Percentiles rank a stretch among this genome's conserved stretches.
Evolutionary conservation across 53 echinoderm and acorn worm genomes (phyloP).

Genomic region (Echinometra lucunter): DNA sequence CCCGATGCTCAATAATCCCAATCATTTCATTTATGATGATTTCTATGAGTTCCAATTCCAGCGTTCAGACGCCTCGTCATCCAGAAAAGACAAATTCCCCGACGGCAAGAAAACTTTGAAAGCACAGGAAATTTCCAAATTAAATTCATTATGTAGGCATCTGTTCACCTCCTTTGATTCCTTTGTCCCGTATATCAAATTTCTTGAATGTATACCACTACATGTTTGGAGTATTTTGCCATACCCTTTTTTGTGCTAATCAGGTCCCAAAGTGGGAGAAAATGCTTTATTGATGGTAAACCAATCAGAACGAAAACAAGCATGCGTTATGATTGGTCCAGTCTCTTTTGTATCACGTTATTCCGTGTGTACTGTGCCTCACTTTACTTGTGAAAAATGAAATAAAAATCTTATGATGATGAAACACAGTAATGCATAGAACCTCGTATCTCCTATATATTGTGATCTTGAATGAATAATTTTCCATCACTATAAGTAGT

Average conservation of each 20-base stretch:
- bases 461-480: no score
- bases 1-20: neutral
- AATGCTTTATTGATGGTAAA: neutral
- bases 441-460: neutral
- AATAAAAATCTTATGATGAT: neutral
- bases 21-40: slow-evolving; percentile 37
- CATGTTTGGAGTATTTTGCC: neutral
- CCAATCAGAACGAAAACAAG: neutral
- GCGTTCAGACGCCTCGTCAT: neutral
- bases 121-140: slow-evolving; percentile 28
- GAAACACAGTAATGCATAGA: neutral
- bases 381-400: neutral
- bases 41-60: slow-evolving; percentile 27
- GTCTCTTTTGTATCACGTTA: neutral
- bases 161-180: neutral
- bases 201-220: neutral
- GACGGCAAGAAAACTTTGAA: slow-evolving; percentile 14
- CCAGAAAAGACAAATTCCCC: neutral
- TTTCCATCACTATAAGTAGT: no score
- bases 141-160: slow-evolving; percentile 26
- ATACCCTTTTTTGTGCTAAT: neutral
- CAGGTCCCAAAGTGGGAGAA: neutral
- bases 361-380: neutral
- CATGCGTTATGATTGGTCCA: neutral
- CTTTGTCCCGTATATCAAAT: neutral